phyloP scores from a whole-genome alignment of 2,888 invertebrate genomes.

The Odontocolon sp. region DNA sequence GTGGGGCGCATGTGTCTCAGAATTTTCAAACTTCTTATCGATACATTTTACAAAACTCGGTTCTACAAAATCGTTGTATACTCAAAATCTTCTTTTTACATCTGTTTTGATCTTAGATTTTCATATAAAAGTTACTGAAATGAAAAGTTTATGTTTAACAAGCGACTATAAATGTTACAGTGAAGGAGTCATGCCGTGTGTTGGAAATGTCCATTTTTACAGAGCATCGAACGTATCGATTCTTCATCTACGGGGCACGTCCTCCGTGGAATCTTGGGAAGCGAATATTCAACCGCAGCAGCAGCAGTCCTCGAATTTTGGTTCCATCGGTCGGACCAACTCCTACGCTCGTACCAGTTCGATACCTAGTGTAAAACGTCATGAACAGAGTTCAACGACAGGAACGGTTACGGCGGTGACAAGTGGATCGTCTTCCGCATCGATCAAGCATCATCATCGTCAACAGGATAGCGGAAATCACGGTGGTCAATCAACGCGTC shows the following conservation, averaged over 20 bases:
- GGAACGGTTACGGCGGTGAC: constrained; percentile 58
- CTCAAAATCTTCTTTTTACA: too few relatives aligned
- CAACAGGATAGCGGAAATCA: constrained; percentile 69
- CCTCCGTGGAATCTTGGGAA: constrained; percentile 84
- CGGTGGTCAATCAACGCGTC: constrained; percentile 69
- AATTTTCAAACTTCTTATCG: too few relatives aligned
- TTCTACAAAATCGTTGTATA: too few relatives aligned
- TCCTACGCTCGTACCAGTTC: constrained; percentile 72
- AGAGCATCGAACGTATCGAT: constrained; percentile 84
- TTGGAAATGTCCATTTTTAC: constrained; percentile 64
- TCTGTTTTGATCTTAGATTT: too few relatives aligned
- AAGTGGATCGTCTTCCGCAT: constrained; percentile 73
- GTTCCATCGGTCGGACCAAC: constrained; percentile 46
- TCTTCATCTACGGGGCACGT: constrained; percentile 82
- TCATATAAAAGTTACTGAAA: too few relatives aligned
- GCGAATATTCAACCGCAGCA: constrained; percentile 74
- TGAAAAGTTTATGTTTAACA: too few relatives aligned
- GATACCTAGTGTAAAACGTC: constrained; percentile 73
- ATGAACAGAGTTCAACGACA: constrained; percentile 62
- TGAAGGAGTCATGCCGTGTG: too few relatives aligned
- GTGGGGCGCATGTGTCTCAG: too few relatives aligned
- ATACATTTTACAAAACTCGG: too few relatives aligned
- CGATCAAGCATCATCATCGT: constrained; percentile 70
- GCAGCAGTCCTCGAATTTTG: constrained; percentile 63
- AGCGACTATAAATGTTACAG: too few relatives aligned